Evolutionary conservation across 1,140 invertebrate genomes (phyloP).

Genomic region (Heterodera carotae): DNA sequence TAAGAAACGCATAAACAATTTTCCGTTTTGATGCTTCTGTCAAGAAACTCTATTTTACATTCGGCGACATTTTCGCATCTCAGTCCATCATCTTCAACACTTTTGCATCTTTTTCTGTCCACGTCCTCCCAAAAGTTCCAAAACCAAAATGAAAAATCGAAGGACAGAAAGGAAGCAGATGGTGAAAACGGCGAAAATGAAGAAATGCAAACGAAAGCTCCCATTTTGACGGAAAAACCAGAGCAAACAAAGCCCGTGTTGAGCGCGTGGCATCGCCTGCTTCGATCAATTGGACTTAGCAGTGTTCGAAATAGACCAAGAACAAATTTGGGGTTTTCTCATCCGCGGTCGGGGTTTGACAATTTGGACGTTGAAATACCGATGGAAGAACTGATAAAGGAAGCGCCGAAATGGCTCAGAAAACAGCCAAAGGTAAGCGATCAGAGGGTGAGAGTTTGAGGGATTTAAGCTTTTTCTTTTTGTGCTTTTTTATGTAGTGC

Average conservation of each 20-base stretch:
- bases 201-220: neutral
- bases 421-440: conserved; percentile 37
- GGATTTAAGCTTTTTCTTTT: too few species aligned
- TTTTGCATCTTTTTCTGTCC: neutral
- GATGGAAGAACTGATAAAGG: conserved; percentile 30
- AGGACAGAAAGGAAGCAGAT: too few species aligned
- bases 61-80: neutral
- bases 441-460: neutral
- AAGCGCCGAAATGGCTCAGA: conserved; percentile 35
- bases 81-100: neutral
- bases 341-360: conserved; percentile 27
- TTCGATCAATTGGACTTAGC: neutral
- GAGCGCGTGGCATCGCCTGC: neutral
- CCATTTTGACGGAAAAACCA: conserved; percentile 1
- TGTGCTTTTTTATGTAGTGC: too few species aligned
- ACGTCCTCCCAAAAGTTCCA: neutral
- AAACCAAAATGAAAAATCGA: too few species aligned
- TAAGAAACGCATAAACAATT: too few species aligned
- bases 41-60: neutral
- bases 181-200: neutral
- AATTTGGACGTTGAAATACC: conserved; percentile 37
- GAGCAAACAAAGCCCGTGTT: neutral
- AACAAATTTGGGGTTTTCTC: conserved; percentile 31
- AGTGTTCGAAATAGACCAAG: conserved; percentile 1
- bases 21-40: neutral